phyloP scores from a whole-genome alignment of 2,797 vertebrate genomes.

The Hirundo rustica region DNA sequence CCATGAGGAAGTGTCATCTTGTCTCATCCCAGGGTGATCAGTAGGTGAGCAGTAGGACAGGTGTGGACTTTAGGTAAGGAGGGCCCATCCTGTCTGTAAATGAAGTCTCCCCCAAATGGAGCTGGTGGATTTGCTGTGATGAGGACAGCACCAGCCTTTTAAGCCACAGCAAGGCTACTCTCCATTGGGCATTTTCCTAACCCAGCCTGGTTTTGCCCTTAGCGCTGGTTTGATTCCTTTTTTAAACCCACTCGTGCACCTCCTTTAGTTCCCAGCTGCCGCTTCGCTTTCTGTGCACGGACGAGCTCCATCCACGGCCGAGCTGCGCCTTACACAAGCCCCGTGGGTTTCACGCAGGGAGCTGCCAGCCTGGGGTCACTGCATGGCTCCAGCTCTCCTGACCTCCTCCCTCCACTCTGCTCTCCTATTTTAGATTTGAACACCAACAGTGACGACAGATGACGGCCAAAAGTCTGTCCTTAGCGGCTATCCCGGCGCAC shows the following conservation, averaged over 20 bases:
- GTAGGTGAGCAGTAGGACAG: not conserved
- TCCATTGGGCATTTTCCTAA: not conserved
- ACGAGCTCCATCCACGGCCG: constrained; percentile 3
- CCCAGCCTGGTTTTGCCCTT: not conserved
- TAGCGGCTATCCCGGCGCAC: not conserved
- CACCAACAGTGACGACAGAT: not conserved
- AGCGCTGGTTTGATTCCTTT: not conserved
- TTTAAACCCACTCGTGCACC: not conserved
- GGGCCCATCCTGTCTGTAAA: not conserved
- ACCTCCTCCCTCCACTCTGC: not conserved
- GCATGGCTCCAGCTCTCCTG: not conserved
- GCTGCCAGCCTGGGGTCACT: not conserved
- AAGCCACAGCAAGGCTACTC: not conserved
- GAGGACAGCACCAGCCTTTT: not conserved
- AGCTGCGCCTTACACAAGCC: constrained; percentile 20
- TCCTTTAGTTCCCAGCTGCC: not conserved
- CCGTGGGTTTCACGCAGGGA: constrained; percentile 39
- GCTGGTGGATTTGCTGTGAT: not conserved
- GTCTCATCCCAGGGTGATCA: not conserved
- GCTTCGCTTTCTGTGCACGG: not conserved
- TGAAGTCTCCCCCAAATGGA: not conserved
- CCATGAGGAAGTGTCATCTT: not conserved
- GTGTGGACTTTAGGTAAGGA: not conserved
- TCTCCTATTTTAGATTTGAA: constrained; percentile 19
- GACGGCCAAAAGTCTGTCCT: not conserved